Conservation (phyloP, 2,113 vertebrate genomes). For the Poecilia latipinna region DNA sequence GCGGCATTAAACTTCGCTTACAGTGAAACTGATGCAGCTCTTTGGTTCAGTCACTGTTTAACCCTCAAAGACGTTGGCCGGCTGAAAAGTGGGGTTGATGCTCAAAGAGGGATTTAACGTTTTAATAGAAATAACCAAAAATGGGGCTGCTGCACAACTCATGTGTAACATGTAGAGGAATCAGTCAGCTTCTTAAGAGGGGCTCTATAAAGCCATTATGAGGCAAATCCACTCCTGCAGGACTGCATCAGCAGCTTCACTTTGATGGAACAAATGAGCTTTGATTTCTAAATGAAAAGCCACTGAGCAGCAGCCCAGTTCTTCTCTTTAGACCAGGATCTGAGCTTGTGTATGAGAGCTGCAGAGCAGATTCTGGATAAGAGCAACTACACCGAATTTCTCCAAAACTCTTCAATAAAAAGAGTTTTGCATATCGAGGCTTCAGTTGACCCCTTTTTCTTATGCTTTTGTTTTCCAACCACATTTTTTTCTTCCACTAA, state of each 20-base stretch:
- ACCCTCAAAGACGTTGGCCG: not conserved
- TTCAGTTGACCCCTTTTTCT: not conserved
- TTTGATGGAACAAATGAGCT: not conserved
- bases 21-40: slow-evolving; percentile 9
- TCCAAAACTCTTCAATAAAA: not conserved
- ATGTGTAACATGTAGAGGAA: not conserved
- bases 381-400: not conserved
- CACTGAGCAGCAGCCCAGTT: not conserved
- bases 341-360: too few relatives aligned
- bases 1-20: slow-evolving; percentile 13
- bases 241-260: not conserved
- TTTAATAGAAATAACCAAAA: not conserved
- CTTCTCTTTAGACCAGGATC: not conserved
- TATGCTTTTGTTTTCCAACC: not conserved
- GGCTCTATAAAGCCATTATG: not conserved
- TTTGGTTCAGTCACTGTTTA: slow-evolving; percentile 16
- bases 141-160: not conserved
- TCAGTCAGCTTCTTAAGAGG: not conserved
- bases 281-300: not conserved
- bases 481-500: not conserved
- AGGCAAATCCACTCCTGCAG: not conserved
- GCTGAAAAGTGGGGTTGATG: not conserved
- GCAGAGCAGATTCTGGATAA: too few relatives aligned
- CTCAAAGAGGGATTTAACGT: not conserved
- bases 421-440: not conserved